Conservation (phyloP, 2,888 invertebrate species). For the Diarsia mendica region DNA sequence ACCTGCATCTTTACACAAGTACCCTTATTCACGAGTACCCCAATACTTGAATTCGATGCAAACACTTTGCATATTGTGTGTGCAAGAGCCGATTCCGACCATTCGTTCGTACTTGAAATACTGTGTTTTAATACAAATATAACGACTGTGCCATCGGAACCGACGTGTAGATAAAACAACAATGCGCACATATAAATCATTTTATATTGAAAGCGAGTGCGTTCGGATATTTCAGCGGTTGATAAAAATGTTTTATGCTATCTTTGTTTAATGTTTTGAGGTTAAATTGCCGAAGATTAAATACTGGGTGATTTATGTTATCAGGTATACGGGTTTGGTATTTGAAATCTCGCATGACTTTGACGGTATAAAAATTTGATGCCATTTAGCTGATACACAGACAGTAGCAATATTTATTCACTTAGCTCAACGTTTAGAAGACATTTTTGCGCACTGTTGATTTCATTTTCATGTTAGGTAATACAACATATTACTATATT, state of each 20-base stretch:
- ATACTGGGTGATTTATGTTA: conserved; percentile 20
- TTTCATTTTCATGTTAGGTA: no score
- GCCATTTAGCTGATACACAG: background rate
- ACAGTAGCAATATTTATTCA: no score
- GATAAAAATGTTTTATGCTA: conserved; percentile 62
- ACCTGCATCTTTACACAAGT: no score
- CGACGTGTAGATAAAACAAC: conserved; percentile 57
- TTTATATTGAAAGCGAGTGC: conserved; percentile 64
- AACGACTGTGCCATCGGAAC: background rate
- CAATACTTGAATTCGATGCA: background rate
- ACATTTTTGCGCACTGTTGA: no score
- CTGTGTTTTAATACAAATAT: background rate
- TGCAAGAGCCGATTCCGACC: background rate
- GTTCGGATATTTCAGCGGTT: conserved; percentile 49
- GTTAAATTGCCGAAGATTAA: conserved; percentile 42
- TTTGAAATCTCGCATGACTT: background rate
- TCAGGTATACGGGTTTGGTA: conserved; percentile 14
- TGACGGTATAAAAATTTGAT: background rate
- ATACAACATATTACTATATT: no score
- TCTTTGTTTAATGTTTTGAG: conserved; percentile 50
- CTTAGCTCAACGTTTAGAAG: no score
- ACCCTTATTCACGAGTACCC: background rate
- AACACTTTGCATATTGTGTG: background rate
- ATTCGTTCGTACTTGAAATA: background rate
- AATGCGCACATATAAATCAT: conserved; percentile 61